Evolutionary conservation across 2,797 vertebrate genomes (phyloP).

Genomic region (Rhodeus uyekii): DNA sequence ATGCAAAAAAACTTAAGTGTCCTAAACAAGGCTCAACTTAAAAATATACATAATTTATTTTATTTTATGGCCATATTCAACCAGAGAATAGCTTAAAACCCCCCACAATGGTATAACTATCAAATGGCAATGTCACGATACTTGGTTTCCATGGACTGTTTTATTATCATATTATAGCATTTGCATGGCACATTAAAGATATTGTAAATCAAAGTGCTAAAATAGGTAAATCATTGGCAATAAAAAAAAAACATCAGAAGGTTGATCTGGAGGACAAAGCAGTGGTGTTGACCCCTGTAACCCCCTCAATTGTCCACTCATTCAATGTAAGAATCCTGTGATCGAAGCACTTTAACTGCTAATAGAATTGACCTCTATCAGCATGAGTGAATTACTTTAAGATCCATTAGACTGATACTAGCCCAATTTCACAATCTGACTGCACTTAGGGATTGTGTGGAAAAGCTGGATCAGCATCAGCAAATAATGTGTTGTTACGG

Average conservation of each 20-base stretch:
- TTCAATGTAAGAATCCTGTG: background rate
- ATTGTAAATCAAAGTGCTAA: background rate
- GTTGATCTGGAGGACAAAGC: background rate
- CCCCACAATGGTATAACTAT: background rate
- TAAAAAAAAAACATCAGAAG: background rate
- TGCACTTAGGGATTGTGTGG: constrained; percentile 6
- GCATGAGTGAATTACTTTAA: background rate
- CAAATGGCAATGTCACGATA: background rate
- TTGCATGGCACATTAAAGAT: too few relatives aligned
- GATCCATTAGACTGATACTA: constrained; percentile 12
- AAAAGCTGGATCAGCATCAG: constrained; percentile 30
- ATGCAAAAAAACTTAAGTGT: background rate
- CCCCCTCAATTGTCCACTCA: background rate
- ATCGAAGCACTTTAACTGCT: constrained; percentile 17
- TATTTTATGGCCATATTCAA: background rate
- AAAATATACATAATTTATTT: background rate
- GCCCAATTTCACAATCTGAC: background rate
- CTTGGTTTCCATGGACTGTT: background rate
- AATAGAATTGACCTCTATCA: constrained; percentile 13
- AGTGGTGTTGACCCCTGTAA: background rate
- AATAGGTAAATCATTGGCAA: background rate
- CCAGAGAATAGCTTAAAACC: background rate
- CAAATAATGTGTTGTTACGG: background rate
- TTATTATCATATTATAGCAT: background rate
- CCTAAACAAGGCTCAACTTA: background rate